A percentile compares a stretch with the other conserved stretches of the same genome.
These are phyloP conservation scores for Scylla paramamosain DNA, from an alignment of 1,140 invertebrate genomes.

Conservation along the genomic window DNA sequence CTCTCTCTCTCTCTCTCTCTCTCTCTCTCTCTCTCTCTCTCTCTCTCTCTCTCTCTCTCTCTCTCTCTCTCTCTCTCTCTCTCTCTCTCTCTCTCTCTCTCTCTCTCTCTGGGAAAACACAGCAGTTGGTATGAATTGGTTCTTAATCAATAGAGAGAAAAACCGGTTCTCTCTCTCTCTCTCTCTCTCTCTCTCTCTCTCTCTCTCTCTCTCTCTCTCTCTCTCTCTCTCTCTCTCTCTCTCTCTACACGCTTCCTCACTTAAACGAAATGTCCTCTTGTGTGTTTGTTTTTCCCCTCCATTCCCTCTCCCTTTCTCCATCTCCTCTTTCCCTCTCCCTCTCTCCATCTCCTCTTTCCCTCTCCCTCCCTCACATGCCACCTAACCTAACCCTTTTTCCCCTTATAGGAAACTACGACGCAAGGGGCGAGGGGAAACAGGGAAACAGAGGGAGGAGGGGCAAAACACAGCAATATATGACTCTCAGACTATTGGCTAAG, in stretches of 20 bases:
- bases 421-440: neutral
- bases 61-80: neutral
- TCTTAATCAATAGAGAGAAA: neutral
- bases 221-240: neutral
- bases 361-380: neutral
- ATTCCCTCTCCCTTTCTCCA: neutral
- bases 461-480: neutral
- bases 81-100: neutral
- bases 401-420: neutral
- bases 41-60: too few species aligned
- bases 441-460: neutral
- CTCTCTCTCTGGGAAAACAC: neutral
- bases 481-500: too few species aligned
- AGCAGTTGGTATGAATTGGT: conserved; percentile 5
- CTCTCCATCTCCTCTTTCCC: neutral
- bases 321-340: neutral
- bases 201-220: neutral
- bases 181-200: conserved; percentile 26
- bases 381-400: neutral
- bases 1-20: too few species aligned
- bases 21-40: too few species aligned
- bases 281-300: neutral
- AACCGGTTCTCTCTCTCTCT: conserved; percentile 34
- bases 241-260: neutral
- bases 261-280: neutral